phyloP scores from a whole-genome alignment of 2,888 invertebrate species.

The Nesidiocoris tenuis region DNA sequence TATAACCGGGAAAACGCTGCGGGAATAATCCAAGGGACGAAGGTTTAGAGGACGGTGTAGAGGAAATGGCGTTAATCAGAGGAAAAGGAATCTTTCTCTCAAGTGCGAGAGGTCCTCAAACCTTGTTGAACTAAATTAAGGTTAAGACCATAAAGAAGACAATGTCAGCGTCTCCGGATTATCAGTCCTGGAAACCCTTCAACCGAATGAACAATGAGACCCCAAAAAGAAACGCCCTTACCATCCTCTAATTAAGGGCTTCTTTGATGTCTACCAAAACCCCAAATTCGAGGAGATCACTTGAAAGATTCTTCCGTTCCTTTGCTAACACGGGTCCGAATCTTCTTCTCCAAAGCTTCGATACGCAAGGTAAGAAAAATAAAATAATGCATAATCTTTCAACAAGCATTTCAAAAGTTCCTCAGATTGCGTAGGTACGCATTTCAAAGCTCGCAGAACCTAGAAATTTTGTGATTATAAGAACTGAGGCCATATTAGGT shows the following conservation, averaged over 20 bases:
- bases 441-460: no score
- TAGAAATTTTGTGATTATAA: no score
- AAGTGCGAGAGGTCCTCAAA: background rate
- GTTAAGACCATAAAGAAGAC: background rate
- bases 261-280: background rate
- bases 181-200: background rate
- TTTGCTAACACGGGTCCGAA: no score
- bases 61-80: constrained; percentile 17
- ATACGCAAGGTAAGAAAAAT: no score
- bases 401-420: no score
- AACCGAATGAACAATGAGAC: constrained; percentile 18
- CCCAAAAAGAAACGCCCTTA: background rate
- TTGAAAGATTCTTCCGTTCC: no score
- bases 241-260: background rate
- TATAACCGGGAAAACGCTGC: background rate
- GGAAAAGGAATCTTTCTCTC: background rate
- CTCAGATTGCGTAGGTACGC: no score
- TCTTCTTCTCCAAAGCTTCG: no score
- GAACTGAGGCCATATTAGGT: no score
- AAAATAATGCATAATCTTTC: no score
- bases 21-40: background rate
- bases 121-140: background rate
- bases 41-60: background rate
- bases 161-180: background rate
- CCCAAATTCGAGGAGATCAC: no score